These are phyloP conservation scores for Paraescarpia echinospica DNA, from an alignment of 1,140 invertebrate species.

Conservation along the genomic window DNA sequence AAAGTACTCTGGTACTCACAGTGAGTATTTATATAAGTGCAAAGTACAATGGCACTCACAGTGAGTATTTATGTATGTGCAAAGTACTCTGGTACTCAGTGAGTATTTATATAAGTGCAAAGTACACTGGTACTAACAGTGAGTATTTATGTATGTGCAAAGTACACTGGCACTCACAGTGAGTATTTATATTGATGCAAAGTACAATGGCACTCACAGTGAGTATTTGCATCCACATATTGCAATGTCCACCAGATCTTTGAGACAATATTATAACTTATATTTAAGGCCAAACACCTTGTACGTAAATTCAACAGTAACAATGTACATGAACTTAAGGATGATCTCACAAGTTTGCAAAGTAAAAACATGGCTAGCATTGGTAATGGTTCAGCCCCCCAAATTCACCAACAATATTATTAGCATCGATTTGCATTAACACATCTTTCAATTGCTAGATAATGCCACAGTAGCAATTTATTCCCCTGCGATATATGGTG, in stretches of 20 bases:
- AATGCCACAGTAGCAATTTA: too few relatives aligned
- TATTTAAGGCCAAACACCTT: not conserved
- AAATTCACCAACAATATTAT: too few relatives aligned
- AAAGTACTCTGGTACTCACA: not conserved
- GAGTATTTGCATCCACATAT: not conserved
- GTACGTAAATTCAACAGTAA: not conserved
- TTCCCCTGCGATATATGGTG: too few relatives aligned
- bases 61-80: not conserved
- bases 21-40: not conserved
- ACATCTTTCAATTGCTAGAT: too few relatives aligned
- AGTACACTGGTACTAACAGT: not conserved
- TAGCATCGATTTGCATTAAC: too few relatives aligned
- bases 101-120: not conserved
- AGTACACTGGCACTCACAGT: not conserved
- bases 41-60: not conserved
- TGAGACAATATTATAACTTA: not conserved
- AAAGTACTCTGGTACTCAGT: not conserved
- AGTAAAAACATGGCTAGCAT: too few relatives aligned
- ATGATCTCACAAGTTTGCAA: too few relatives aligned
- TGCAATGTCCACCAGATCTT: not conserved
- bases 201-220: not conserved
- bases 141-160: not conserved
- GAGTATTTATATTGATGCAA: too few relatives aligned
- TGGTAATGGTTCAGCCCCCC: too few relatives aligned
- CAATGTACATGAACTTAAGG: not conserved